Evolutionary conservation across 2,113 vertebrate species (phyloP).

Genomic region (Myocastor coypus): DNA sequence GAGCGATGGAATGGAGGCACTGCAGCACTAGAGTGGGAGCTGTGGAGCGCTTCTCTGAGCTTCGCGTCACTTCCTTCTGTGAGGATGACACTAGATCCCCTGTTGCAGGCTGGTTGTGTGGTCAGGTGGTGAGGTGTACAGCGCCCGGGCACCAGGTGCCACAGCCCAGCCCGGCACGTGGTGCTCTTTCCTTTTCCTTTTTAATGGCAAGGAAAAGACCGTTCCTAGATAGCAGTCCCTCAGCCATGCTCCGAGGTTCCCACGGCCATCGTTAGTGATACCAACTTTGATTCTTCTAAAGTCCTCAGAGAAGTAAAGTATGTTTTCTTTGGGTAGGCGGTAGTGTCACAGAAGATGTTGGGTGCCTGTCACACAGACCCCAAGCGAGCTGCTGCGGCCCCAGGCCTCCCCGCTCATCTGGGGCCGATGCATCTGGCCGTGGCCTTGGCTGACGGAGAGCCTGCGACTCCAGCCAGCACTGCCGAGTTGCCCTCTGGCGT

Average conservation of each 20-base stretch:
- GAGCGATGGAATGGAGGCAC: neutral
- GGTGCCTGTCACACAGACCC: neutral
- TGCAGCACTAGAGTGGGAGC: neutral
- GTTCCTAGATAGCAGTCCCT: neutral
- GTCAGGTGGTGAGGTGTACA: neutral
- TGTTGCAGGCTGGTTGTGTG: neutral
- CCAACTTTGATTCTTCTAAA: neutral
- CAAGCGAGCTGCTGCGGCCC: neutral
- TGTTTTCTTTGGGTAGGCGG: neutral
- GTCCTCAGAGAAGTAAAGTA: neutral
- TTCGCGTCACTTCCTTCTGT: neutral
- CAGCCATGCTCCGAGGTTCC: neutral
- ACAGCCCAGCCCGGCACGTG: neutral
- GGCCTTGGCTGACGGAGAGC: neutral
- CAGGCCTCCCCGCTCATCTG: rapidly evolving
- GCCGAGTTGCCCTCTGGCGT: neutral
- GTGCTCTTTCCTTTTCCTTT: neutral
- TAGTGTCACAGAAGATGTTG: neutral
- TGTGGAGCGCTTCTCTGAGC: neutral
- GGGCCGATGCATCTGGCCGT: rapidly evolving
- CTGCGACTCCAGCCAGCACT: neutral
- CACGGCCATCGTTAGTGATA: neutral
- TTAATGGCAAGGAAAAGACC: neutral
- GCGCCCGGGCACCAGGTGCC: neutral
- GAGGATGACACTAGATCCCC: neutral